Base-by-base conservation (phyloP, 2,888 invertebrate species). In the Bellardia bayeri region DNA sequence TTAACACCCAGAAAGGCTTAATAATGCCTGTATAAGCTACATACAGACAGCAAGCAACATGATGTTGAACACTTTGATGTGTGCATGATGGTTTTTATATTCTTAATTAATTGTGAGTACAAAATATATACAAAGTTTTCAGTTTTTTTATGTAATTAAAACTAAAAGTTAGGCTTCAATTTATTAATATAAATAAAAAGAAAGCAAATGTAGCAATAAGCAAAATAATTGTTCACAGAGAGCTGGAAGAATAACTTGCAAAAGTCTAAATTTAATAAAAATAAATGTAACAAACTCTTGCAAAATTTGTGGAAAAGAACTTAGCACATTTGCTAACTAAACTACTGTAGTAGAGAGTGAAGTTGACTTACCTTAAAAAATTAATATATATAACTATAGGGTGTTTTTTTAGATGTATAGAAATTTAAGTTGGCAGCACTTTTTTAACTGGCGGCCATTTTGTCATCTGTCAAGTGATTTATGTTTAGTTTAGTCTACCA, bases 51-150 rank as follows among this genome's bases (percentile, higher is more conserved):
- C 63, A 49, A 66, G 74, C 66, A 68, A 37, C 74, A 66, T 51
- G 51, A 58, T 63, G 63, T 9, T 68, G 45, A 68, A 75, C 56
- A 49, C 74, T 82, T 74, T 82, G 82, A 64, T 64, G 81, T n/a
- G 42, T 51, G 14, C 11, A 8, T 51, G 30, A 30, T 54, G 45
- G 42, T 74, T 66, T 74, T 66, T 72, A 23, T 16, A 64, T 11
- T 82, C 72, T 81, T 72, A 81, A 72, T 81, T 81, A 81, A 80
- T 64, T 72, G 30, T 56, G 56, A 56, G 61, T 16, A 16, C 23
- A 49, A 69, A 68, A 33, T 33, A 33, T 33, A 51, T 45, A n/a
- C 54, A 56, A 16, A n/a, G 14, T 7, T 63, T 66, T 5, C 14
- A 66, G 13, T 63, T 64, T 64, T 58, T 74, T 66, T 33, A 66